Evolutionary conservation across 2,888 invertebrate species (phyloP).

Genomic region (Charanyca ferruginea): DNA sequence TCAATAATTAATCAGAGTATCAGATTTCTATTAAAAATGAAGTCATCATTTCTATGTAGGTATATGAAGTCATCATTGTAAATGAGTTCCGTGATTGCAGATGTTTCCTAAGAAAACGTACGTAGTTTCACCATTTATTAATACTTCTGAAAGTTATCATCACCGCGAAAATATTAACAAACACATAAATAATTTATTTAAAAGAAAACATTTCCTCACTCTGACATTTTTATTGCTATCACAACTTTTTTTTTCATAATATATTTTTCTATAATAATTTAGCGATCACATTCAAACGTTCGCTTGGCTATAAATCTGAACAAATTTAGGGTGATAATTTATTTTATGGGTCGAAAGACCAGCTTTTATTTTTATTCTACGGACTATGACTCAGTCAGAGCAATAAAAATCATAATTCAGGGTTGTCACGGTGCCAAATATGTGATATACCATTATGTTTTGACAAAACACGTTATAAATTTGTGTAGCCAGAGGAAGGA

Average conservation of each 20-base stretch:
- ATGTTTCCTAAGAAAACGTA: slow-evolving; percentile 24
- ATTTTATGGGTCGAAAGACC: slow-evolving; percentile 61
- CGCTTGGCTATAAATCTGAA: slow-evolving; percentile 61
- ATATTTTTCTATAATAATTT: slow-evolving; percentile 65
- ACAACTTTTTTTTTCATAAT: slow-evolving; percentile 52
- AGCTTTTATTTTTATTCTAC: slow-evolving; percentile 59
- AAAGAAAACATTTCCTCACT: slow-evolving; percentile 59
- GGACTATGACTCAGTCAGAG: slow-evolving; percentile 50
- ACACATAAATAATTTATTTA: slow-evolving; percentile 63
- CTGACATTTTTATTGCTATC: slow-evolving; percentile 60
- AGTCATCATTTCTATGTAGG: not conserved
- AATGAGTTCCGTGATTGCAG: not conserved
- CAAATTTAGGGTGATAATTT: slow-evolving; percentile 66
- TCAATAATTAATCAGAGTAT: not conserved
- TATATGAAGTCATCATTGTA: slow-evolving; percentile 4
- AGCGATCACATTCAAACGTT: slow-evolving; percentile 65
- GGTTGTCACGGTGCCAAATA: slow-evolving; percentile 64
- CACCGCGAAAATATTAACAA: slow-evolving; percentile 51
- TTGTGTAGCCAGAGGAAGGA: slow-evolving; percentile 59
- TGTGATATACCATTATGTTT: slow-evolving; percentile 61
- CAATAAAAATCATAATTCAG: slow-evolving; percentile 63
- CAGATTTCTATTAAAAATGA: slow-evolving; percentile 2
- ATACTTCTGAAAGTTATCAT: slow-evolving; percentile 48
- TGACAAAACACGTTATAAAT: slow-evolving; percentile 67
- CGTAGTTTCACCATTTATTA: slow-evolving; percentile 9